A percentile compares a stretch with the other conserved stretches of the same genome.
These are phyloP conservation scores for Agelaius tricolor DNA, from an alignment of 2,113 vertebrate species.

Conservation along the genomic window DNA sequence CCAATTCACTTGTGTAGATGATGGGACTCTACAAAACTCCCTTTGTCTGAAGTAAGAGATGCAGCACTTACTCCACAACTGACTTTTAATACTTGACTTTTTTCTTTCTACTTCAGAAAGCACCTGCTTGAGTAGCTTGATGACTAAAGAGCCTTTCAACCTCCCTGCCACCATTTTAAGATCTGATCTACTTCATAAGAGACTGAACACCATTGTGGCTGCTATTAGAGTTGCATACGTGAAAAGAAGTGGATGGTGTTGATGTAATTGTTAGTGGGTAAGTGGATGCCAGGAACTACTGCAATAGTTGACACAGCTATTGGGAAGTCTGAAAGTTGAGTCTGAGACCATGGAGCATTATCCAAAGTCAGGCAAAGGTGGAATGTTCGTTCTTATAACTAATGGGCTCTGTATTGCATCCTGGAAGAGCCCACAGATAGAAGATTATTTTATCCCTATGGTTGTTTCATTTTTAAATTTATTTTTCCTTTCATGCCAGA, in stretches of 20 bases:
- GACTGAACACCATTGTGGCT: conserved; percentile 29
- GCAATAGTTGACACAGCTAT: background rate
- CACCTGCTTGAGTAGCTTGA: conserved; percentile 48
- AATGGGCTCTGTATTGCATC: background rate
- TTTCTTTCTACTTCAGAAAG: conserved; percentile 62
- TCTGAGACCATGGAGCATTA: background rate
- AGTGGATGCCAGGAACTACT: conserved; percentile 20
- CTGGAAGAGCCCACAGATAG: background rate
- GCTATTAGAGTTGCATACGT: background rate
- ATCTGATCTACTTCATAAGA: conserved; percentile 21
- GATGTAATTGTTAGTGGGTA: background rate
- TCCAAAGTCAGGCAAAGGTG: background rate
- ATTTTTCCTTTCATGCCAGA: background rate
- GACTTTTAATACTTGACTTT: conserved; percentile 57
- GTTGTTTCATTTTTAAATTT: background rate
- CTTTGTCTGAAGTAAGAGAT: conserved; percentile 61
- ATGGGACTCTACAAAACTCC: conserved; percentile 59
- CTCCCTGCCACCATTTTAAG: conserved; percentile 18
- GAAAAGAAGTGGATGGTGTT: conserved; percentile 18
- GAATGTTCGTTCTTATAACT: background rate
- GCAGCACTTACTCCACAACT: conserved; percentile 24
- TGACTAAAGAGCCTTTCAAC: conserved; percentile 45
- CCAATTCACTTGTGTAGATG: conserved; percentile 65
- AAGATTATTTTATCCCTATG: background rate
- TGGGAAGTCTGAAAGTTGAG: background rate